Evolutionary conservation across 1,140 invertebrate genomes (phyloP), one percentile per base, ranked within the genome.

Genomic region (Ylistrum balloti): DNA sequence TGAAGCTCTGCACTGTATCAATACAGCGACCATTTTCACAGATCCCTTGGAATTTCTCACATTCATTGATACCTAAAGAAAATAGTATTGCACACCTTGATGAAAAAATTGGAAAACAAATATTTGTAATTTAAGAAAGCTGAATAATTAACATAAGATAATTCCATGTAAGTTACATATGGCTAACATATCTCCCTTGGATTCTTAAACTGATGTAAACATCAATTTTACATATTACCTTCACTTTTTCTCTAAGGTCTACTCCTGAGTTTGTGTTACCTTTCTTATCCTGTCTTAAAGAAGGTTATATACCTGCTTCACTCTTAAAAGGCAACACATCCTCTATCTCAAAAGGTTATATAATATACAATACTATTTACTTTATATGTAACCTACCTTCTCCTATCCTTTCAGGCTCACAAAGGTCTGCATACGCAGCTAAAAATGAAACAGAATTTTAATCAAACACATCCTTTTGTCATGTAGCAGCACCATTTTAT

Each of bases 11-110:
- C n/a, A 90, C 85, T 1, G 97, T 97, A 94, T 98, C 99, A 91
- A 97, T 97, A 95, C 99, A 99, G 89, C 97, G 96, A 0, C 98
- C 98, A 92, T 96, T 96, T n/a, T 96, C 92, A 95, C 97, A 97
- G 17, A 98, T 97, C 13, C 48, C 96, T 38, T 91, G 95, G 74
- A 98, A 97, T 88, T 97, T 97, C 87, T 97, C 97, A 95, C 98
- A 98, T 90, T 97, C 97, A 92, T 98, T 98, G 0, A 97, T 97
- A 86, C 97, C 97, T 33, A 96, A 88, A 92, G 94, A 48, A 17
- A 91, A n/a, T n/a, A 74, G 22, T 5, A 74, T 28, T n/a, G 11
- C 20, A 74, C 28, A 5, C 20, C 20, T 13, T 45, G 20, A 13
- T 45, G 41, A 45, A 45, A 45, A 45, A 9, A 45, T 17, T 13